Base-by-base conservation (phyloP, 2,113 vertebrate genomes). In the Leiothrix lutea region DNA sequence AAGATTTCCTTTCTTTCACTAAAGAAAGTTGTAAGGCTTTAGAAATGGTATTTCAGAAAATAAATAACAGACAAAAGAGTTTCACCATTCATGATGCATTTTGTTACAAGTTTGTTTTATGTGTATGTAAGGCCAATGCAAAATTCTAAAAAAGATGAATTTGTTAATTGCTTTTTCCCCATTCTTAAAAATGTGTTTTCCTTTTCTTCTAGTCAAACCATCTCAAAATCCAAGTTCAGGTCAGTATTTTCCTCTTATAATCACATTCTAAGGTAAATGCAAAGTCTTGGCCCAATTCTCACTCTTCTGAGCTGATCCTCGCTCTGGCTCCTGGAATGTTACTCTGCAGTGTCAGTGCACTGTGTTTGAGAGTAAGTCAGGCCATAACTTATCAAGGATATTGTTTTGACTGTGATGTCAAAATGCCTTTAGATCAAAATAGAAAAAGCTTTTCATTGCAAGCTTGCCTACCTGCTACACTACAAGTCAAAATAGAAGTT, bases 221-320 rank as follows among this genome's bases (percentile, higher is more conserved):
- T 99, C 97, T 99, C 99, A 70, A 99, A 99, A 98, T 99, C 99
- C 97, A 99, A 99, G 96, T 99, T 99, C 99, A 99, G 99, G 99
- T 99, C 90, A 99, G 99, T 99, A 96, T 96, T 88, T 86, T 88
- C 45, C 38, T 94, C 31, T 95, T 16, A 50, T 36, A 42, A 36
- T 33, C 11, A 21, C 18, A 9, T 71, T 57, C 9, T 42, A 71
- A 90, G 9, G 26, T 56, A 87, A 80, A 57, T 75, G 21, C 8
- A 36, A 66, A 80, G 28, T 57, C 45, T 77, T 35, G 19, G 48
- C 61, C 48, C 45, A 33, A 0, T 73, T 91, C 17, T 92, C 19
- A 29, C 14, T 85, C 33, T 64, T 87, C 50, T 73, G 60, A 45
- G 40, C 48, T 50, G 17, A 51, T 65, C 33, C 33, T 60, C 0